A percentile compares a stretch with the other conserved stretches of the same genome.
phyloP scores from a whole-genome alignment of 2,113 vertebrate species.

The Ptilorrhoa leucosticta region DNA sequence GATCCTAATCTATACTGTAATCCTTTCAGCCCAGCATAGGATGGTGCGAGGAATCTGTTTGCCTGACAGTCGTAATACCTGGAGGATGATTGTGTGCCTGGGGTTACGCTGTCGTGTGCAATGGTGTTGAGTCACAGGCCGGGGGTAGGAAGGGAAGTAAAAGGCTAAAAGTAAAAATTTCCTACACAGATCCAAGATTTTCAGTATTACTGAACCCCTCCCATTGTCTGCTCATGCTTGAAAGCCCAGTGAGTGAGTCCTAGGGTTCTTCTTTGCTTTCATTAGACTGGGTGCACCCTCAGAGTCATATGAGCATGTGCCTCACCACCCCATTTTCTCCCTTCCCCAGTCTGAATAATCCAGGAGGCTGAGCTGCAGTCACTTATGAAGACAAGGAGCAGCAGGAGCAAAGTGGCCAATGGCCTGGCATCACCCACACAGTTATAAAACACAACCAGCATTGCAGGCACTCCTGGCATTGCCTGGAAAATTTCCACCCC shows the following conservation, averaged over 20 bases:
- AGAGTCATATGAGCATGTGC: background rate
- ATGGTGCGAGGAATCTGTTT: background rate
- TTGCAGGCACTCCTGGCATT: background rate
- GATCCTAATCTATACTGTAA: slow-evolving; percentile 41
- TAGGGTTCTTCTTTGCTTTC: background rate
- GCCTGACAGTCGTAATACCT: background rate
- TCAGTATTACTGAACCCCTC: background rate
- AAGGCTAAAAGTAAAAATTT: slow-evolving; percentile 3
- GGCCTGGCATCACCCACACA: background rate
- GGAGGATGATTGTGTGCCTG: background rate
- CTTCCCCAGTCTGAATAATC: background rate
- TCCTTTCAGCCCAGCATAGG: background rate
- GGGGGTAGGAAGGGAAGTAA: background rate
- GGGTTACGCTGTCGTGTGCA: background rate
- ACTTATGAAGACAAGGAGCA: background rate
- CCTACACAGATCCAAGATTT: background rate
- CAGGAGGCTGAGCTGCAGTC: background rate
- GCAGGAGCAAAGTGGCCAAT: background rate
- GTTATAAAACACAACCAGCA: background rate
- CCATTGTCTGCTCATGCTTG: background rate
- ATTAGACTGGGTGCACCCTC: background rate
- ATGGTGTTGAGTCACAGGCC: background rate
- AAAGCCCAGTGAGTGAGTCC: background rate
- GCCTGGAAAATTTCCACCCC: background rate
- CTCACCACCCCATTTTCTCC: background rate